Conservation (phyloP, 1,140 invertebrate species). For the Globodera rostochiensis region DNA sequence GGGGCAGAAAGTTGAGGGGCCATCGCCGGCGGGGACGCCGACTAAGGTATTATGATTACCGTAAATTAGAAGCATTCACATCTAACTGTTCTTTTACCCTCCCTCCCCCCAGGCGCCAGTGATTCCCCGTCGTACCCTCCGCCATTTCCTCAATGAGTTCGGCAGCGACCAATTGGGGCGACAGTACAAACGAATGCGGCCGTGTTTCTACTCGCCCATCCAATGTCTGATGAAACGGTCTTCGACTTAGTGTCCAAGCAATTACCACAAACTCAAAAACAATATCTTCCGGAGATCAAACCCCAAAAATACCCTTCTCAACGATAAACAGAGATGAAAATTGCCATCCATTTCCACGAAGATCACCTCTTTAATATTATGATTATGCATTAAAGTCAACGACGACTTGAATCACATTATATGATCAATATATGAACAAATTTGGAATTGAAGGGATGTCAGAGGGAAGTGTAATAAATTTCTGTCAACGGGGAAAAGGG, state of each 20-base stretch:
- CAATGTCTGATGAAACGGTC: slow-evolving; percentile 38
- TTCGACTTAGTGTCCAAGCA: not conserved
- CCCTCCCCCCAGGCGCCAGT: not conserved
- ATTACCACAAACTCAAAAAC: not conserved
- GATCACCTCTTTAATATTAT: not conserved
- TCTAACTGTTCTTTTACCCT: too few species aligned
- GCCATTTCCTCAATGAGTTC: slow-evolving; percentile 28
- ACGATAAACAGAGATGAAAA: not conserved
- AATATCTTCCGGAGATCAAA: not conserved
- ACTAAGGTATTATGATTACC: not conserved
- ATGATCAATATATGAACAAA: not conserved
- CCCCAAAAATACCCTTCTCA: not conserved
- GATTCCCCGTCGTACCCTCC: slow-evolving; percentile 25
- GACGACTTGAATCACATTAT: not conserved
- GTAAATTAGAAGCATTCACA: too few species aligned
- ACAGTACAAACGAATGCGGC: slow-evolving; percentile 34
- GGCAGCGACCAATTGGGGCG: slow-evolving; percentile 11
- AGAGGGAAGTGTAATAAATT: not conserved
- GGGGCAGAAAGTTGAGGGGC: not conserved
- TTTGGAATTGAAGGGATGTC: not conserved
- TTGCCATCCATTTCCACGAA: not conserved
- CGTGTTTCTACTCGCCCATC: slow-evolving; percentile 39
- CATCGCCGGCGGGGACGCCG: not conserved
- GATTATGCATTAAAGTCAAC: not conserved
- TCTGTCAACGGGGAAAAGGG: too few species aligned